Base-by-base conservation (phyloP, 2,113 vertebrate genomes). In the Mesocricetus auratus region DNA sequence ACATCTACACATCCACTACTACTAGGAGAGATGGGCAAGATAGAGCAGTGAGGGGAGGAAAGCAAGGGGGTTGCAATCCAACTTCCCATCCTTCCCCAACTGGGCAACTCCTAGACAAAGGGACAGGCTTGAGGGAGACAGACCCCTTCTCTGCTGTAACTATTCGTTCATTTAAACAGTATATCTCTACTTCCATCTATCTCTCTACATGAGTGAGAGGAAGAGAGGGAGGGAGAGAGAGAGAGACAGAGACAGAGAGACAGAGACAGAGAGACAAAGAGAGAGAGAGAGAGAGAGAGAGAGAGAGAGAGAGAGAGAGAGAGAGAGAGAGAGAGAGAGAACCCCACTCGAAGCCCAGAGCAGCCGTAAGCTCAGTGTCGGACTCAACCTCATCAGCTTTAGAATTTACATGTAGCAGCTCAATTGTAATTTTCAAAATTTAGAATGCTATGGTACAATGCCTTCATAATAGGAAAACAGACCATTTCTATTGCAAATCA, bases 401-500 rank as follows among this genome's bases (percentile, higher is more conserved):
- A 69, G 8, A n/a, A 60, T 66, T 94, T 93, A 83, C 29, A 87
- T 62, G 29, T 69, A 90, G 94, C 90, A 89, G 17, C 1, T 58
- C 77, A 96, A 60, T 5, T 94, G 10, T 9, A 79, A 79, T 86
- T 85, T 53, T 12, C 5, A 85, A 93, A 81, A 75, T 0, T 0
- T 47, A 91, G 42, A 85, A 66, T 85, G 12, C 45, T 50, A 31
- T 36, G 10, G 56, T 42, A 83, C 33, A 74, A 79, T 53, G 68
- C 60, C 71, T 92, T 94, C 36, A 26, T 53, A 66, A 82, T 45
- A 93, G 77, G 50, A 77, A 89, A 95, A 79, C 39, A 3, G 47
- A 13, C 11, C n/a, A 47, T 87, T 96, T 89, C 89, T 60, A 75
- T 71, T 50, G 78, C 45, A 85, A 89, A 91, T 91, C 62, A 81